Percentiles rank a stretch among this genome's conserved stretches.
Conservation (phyloP, 2,888 invertebrate species). For the Dryococelus australis region DNA sequence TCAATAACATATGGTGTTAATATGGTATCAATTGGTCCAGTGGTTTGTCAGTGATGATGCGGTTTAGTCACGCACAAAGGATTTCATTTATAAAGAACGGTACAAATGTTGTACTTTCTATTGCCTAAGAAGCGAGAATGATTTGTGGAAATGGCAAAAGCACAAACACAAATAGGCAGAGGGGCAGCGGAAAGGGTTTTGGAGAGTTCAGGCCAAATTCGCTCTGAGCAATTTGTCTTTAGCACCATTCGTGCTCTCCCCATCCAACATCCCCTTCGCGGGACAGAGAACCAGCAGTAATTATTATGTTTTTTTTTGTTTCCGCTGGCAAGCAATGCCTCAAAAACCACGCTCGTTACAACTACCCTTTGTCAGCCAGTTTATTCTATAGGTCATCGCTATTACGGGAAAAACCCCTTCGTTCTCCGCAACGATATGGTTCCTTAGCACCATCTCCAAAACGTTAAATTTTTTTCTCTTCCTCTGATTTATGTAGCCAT, state of each 20-base stretch:
- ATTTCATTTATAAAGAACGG: too few species aligned
- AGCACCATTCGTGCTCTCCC: background rate
- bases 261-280: background rate
- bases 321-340: background rate
- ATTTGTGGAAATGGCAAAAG: too few species aligned
- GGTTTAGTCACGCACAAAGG: too few species aligned
- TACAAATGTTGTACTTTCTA: too few species aligned
- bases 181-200: slow-evolving; percentile 1
- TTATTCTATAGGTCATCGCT: background rate
- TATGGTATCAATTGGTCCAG: too few species aligned
- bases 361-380: background rate
- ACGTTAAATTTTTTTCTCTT: background rate
- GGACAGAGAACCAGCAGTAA: background rate
- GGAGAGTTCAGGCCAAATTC: background rate
- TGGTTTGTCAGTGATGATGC: too few species aligned
- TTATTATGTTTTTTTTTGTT: background rate
- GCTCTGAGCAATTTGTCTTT: background rate
- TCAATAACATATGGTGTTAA: too few species aligned
- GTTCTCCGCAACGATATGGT: slow-evolving; percentile 11
- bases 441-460: background rate
- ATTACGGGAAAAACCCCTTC: slow-evolving; percentile 16
- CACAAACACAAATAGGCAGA: background rate
- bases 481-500: background rate
- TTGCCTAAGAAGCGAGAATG: too few species aligned
- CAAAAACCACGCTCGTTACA: slow-evolving; percentile 11